Base-by-base conservation (phyloP, 1,140 invertebrate species). In the Atta cephalotes region DNA sequence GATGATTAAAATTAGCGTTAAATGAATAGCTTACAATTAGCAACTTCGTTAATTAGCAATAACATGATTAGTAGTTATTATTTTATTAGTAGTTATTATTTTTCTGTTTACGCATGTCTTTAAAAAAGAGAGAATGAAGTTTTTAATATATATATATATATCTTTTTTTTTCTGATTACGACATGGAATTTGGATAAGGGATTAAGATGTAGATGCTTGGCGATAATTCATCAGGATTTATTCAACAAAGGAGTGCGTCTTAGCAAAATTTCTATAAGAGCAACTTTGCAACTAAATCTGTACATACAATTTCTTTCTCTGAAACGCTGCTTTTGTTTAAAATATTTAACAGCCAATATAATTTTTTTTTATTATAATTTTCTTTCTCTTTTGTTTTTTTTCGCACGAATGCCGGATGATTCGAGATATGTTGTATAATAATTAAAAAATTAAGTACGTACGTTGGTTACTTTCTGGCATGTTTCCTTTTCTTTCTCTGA, bases 381-480 rank as follows among this genome's bases (percentile, higher is more conserved):
- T 7, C 16, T 49, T 18, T 49, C n/a, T 3, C 35, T 31, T 49
- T 78, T 0, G 18, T 2, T 70, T 31, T 45, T n/a, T 35, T 58
- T 12, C 6, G n/a, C 53, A 16, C 49, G 16, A 70, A 25, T 31
- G 7, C n/a, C 45, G 28, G 65, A 14, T 10, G 39, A 16, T 77
- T 70, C 14, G 18, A 31, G 25, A 74, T 62, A 62, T 62, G 49
- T 62, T 58, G 0, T 18, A 66, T 45, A 49, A 72, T 25, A 58
- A 76, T 79, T 68, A 71, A 49, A 68, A 49, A 79, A 86, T 89
- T 89, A 89, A 86, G 88, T 86, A 89, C 87, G 28, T 81, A 62
- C 58, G 18, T 71, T 71, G 4, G 31, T 84, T 45, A 70, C 25
- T 78, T 79, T 51, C 28, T 58, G 51, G n/a, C 77, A 58, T n/a